Conservation (phyloP, 2,888 invertebrate species). For the Cerastoderma edule region DNA sequence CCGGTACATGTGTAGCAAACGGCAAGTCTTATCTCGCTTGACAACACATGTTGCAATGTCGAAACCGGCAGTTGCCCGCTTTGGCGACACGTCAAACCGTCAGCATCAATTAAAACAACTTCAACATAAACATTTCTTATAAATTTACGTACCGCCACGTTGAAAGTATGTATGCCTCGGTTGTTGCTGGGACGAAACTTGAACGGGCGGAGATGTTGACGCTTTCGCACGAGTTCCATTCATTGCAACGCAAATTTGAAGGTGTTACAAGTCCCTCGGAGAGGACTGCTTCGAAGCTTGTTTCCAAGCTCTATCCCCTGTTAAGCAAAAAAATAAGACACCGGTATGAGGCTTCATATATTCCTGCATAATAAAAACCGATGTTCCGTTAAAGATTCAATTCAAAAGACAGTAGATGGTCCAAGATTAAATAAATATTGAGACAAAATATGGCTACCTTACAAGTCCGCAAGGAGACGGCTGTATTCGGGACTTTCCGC, state of each 20-base stretch:
- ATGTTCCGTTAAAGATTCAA: constrained; percentile 27
- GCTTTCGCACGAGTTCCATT: constrained; percentile 77
- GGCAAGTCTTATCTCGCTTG: constrained; percentile 35
- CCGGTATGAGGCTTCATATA: constrained; percentile 28
- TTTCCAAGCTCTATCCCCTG: constrained; percentile 82
- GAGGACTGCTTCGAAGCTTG: constrained; percentile 78
- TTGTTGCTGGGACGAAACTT: constrained; percentile 71
- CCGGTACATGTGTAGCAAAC: neutral
- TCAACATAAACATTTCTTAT: constrained; percentile 3
- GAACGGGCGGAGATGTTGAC: constrained; percentile 76
- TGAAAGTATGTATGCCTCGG: constrained; percentile 72
- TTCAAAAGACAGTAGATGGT: constrained; percentile 67
- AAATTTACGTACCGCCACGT: constrained; percentile 55
- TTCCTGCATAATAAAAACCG: constrained; percentile 38
- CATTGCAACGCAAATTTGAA: constrained; percentile 78
- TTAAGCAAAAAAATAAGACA: constrained; percentile 66
- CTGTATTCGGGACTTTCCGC: constrained; percentile 76
- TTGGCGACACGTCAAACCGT: constrained; percentile 26
- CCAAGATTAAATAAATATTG: constrained; percentile 65
- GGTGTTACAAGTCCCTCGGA: constrained; percentile 72
- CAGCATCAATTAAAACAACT: neutral
- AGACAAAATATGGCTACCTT: constrained; percentile 78
- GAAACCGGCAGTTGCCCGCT: constrained; percentile 50
- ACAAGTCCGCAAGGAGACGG: constrained; percentile 80
- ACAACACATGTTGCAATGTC: constrained; percentile 53